Evolutionary conservation across 2,113 vertebrate species (phyloP).

Genomic region (Phalacrocorax carbo): DNA sequence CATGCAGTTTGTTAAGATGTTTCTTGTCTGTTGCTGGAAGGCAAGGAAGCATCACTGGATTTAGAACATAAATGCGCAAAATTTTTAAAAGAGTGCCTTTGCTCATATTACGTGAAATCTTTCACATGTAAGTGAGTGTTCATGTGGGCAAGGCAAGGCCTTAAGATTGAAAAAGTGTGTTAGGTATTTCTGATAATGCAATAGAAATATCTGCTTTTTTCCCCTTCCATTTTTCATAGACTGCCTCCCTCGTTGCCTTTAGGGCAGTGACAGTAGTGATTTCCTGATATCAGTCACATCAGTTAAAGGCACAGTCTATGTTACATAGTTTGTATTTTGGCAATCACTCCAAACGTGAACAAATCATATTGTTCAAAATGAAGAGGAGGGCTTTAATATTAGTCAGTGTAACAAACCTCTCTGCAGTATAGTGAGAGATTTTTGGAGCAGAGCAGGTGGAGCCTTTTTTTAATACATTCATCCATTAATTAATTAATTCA

Average conservation of each 20-base stretch:
- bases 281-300: background rate
- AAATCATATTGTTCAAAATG: background rate
- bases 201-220: background rate
- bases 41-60: background rate
- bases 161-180: background rate
- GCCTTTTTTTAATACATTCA: constrained; percentile 54
- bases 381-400: background rate
- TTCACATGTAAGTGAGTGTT: background rate
- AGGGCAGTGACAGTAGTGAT: background rate
- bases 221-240: background rate
- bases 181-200: background rate
- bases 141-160: background rate
- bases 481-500: constrained; percentile 55
- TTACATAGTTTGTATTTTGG: background rate
- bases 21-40: background rate
- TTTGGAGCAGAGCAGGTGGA: constrained; percentile 57
- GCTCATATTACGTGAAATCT: background rate
- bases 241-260: background rate
- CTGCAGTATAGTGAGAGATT: constrained; percentile 31
- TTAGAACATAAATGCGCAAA: background rate
- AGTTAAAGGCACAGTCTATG: background rate
- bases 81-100: background rate
- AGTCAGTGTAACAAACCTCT: background rate
- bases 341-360: background rate
- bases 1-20: fast-evolving